phyloP scores from a whole-genome alignment of 2,888 invertebrate species.

The Sinelater perroti region DNA sequence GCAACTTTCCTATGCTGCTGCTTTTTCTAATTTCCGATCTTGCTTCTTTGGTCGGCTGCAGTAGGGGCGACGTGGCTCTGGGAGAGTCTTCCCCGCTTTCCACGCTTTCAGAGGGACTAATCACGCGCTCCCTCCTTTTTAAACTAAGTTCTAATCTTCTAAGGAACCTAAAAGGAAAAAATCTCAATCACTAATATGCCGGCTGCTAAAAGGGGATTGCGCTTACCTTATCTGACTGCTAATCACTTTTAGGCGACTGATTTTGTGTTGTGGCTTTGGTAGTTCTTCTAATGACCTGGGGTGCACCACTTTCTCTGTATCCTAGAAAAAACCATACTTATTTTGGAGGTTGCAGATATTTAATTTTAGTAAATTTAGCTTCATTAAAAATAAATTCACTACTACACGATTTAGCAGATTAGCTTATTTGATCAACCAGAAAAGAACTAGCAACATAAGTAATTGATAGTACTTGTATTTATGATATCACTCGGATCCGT shows the following conservation, averaged over 20 bases:
- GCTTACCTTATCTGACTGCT: constrained; percentile 80
- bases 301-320: constrained; percentile 64
- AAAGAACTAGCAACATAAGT: too few species aligned
- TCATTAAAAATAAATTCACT: too few species aligned
- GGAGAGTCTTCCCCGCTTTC: constrained; percentile 68
- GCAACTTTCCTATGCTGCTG: constrained; percentile 57
- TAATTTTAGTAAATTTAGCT: too few species aligned
- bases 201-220: background rate
- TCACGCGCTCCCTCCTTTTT: constrained; percentile 70
- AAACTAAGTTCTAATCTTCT: constrained; percentile 76
- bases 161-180: constrained; percentile 66
- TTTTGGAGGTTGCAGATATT: too few species aligned
- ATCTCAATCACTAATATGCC: background rate
- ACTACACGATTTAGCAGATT: too few species aligned
- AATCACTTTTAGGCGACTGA: constrained; percentile 75
- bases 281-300: constrained; percentile 69
- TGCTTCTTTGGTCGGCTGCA: constrained; percentile 58
- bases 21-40: constrained; percentile 59
- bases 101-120: constrained; percentile 63
- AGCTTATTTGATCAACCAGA: too few species aligned
- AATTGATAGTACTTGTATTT: background rate
- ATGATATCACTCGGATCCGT: background rate
- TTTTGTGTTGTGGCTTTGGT: constrained; percentile 67
- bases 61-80: constrained; percentile 71
- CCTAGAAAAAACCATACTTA: constrained; percentile 53